Conservation (phyloP, 1,140 invertebrate species). For the Ceratina australensis region DNA sequence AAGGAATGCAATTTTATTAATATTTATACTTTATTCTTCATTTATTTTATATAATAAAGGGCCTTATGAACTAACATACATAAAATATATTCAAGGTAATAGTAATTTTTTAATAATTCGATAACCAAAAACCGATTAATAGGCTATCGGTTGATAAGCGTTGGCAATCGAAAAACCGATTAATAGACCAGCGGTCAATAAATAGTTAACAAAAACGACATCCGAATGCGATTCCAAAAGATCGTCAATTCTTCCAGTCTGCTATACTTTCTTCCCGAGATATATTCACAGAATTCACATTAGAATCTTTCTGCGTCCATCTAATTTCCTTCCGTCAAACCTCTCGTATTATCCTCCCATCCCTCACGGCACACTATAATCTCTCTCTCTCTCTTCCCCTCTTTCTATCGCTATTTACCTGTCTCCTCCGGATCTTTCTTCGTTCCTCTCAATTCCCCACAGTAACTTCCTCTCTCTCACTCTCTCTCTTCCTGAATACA, state of each 20-base stretch:
- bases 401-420: conserved; percentile 54
- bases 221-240: background rate
- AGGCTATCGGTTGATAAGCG: too few relatives aligned
- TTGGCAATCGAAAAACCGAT: too few relatives aligned
- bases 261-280: background rate
- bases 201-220: background rate
- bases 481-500: background rate
- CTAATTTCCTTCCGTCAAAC: conserved; percentile 31
- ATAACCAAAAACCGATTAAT: too few relatives aligned
- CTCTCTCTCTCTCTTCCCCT: conserved; percentile 16
- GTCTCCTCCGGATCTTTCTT: conserved; percentile 47
- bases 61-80: too few relatives aligned
- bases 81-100: too few relatives aligned
- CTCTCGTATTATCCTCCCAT: conserved; percentile 10
- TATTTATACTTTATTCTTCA: too few relatives aligned
- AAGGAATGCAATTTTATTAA: too few relatives aligned
- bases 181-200: too few relatives aligned
- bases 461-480: conserved; percentile 33
- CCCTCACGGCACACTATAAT: conserved; percentile 26
- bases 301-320: conserved; percentile 24
- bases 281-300: conserved; percentile 39
- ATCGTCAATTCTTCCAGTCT: conserved; percentile 15
- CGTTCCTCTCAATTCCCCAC: conserved; percentile 10
- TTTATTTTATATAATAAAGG: too few relatives aligned
- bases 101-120: too few relatives aligned